phyloP scores from a whole-genome alignment of 2,113 vertebrate species.

The Lophotis ruficrista region DNA sequence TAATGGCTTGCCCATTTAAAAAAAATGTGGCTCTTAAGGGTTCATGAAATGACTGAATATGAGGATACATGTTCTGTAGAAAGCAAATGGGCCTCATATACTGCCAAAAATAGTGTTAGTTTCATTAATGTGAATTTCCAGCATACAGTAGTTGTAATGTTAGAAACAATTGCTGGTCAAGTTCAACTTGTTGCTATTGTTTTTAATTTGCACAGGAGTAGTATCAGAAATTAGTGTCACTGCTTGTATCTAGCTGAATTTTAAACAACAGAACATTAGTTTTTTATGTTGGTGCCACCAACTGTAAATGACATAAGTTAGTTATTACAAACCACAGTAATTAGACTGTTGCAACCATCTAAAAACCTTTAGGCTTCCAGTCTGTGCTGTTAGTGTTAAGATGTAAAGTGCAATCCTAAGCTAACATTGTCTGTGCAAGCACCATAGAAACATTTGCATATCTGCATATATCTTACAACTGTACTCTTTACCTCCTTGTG shows the following conservation, averaged over 20 bases:
- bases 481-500: conserved; percentile 98
- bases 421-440: conserved; percentile 92
- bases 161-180: conserved; percentile 99
- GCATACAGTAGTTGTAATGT: conserved; percentile 95
- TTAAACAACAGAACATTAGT: conserved; percentile 89
- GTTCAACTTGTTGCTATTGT: conserved; percentile 98
- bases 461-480: conserved; percentile 94
- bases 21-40: conserved; percentile 86
- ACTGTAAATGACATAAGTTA: conserved; percentile 99
- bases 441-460: conserved; percentile 94
- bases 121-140: conserved; percentile 97
- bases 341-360: conserved; percentile 93
- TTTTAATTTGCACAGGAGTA: conserved; percentile 99
- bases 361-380: conserved; percentile 89
- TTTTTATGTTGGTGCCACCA: conserved; percentile 92
- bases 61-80: conserved; percentile 90
- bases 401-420: conserved; percentile 90
- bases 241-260: conserved; percentile 97
- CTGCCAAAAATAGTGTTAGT: conserved; percentile 99
- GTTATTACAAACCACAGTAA: conserved; percentile 89
- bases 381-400: conserved; percentile 95
- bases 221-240: conserved; percentile 97
- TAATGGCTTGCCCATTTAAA: conserved; percentile 86
- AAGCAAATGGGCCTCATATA: conserved; percentile 97
- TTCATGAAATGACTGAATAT: conserved; percentile 89